A percentile compares a stretch with the other conserved stretches of the same genome.
These are phyloP conservation scores for Pachymerium ferrugineum DNA, from an alignment of 2,888 invertebrate species.

Conservation along the genomic window DNA sequence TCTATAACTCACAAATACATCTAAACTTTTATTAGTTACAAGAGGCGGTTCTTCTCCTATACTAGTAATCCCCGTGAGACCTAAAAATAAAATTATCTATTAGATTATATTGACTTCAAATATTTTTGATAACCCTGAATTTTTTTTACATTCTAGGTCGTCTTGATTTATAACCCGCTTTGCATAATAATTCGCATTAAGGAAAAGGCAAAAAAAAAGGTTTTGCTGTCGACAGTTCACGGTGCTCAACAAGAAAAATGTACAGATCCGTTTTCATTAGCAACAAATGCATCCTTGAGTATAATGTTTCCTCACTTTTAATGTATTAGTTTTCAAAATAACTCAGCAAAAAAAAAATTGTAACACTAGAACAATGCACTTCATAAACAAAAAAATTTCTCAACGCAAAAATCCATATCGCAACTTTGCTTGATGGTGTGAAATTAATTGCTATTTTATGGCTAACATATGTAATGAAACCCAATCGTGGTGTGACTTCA, in stretches of 20 bases:
- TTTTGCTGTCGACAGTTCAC: background rate
- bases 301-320: background rate
- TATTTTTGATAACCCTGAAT: no score
- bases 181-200: no score
- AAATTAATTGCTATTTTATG: background rate
- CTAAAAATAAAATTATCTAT: slow-evolving; percentile 27
- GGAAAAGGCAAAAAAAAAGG: background rate
- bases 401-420: background rate
- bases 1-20: slow-evolving; percentile 96
- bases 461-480: background rate
- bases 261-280: background rate
- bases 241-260: background rate
- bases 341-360: background rate
- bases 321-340: background rate
- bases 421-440: no score
- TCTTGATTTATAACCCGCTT: no score
- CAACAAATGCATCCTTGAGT: background rate
- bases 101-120: background rate
- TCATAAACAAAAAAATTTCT: background rate
- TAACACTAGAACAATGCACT: background rate
- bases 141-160: no score
- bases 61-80: background rate
- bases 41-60: slow-evolving; percentile 9
- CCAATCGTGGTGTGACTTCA: no score
- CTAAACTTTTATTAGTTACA: slow-evolving; percentile 70